These are phyloP conservation scores for Cataglyphis hispanica DNA, from an alignment of 1,140 invertebrate genomes.

Conservation along the genomic window DNA sequence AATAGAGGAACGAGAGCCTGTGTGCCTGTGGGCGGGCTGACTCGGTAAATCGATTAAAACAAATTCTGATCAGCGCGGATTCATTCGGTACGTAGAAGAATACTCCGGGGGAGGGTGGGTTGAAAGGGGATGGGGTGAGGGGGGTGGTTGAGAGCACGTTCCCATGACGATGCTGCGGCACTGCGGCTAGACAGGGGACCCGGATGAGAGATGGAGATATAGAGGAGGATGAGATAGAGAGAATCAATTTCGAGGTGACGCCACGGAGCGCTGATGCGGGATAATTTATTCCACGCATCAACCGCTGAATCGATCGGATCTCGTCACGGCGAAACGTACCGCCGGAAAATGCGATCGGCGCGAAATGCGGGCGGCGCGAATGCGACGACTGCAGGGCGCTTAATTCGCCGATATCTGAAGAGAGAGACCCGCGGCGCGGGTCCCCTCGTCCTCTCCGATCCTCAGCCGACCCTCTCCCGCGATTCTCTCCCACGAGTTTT, in stretches of 20 bases:
- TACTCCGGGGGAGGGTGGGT: background rate
- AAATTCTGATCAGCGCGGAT: conserved; percentile 64
- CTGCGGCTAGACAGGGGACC: conserved; percentile 59
- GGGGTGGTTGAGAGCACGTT: conserved; percentile 43
- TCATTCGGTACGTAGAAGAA: conserved; percentile 63
- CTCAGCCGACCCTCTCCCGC: background rate
- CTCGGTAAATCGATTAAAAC: conserved; percentile 64
- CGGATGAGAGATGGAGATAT: conserved; percentile 57
- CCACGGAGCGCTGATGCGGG: conserved; percentile 62
- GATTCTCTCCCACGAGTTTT: background rate
- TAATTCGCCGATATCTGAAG: conserved; percentile 57
- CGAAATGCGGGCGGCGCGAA: conserved; percentile 58
- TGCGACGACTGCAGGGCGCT: conserved; percentile 49
- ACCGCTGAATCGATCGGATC: conserved; percentile 63
- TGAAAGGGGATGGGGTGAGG: background rate
- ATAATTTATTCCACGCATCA: conserved; percentile 65
- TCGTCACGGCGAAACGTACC: conserved; percentile 60
- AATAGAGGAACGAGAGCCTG: background rate
- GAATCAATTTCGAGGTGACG: conserved; percentile 63
- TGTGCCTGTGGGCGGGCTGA: conserved; percentile 26
- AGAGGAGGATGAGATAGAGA: conserved; percentile 54
- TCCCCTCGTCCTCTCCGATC: conserved; percentile 2
- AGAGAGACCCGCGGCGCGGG: background rate
- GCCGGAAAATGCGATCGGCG: conserved; percentile 60
- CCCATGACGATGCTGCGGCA: conserved; percentile 61